Base-by-base conservation (phyloP, 2,888 invertebrate genomes). In the Drosophila neonasuta region DNA sequence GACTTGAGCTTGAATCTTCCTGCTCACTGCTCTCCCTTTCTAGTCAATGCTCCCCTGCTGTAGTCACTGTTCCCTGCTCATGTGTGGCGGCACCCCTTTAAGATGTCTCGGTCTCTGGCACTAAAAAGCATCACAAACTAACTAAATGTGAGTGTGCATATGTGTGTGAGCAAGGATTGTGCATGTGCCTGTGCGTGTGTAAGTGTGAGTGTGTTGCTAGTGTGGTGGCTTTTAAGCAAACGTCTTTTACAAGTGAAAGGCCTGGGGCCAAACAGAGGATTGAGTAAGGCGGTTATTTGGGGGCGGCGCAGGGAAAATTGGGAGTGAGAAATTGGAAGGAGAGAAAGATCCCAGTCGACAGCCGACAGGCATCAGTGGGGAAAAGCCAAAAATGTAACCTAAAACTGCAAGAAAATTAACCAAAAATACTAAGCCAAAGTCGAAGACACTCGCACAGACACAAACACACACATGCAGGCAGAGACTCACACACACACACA, bases 321-420 rank as follows among this genome's bases (percentile, higher is more conserved):
- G 11, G 34, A 34, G 13, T 34, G 17, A 11, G 44, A 11, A 9
- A n/a, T 49, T 8, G 20, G 44, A 32, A 17, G 20, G 20, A 41
- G 9, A 45, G 24, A 24, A 24, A 24, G 24, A 24, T 24, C 32
- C 20, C 45, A 52, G 56, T 46, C 50, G 73, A 60, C 77, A 57
- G 52, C 49, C 50, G 73, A 60, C 77, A 57, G 74, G 62, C 81
- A 69, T 71, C 79, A 78, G 84, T 69, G 44, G 61, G 79, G 79
- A 72, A 87, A 87, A 81, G 86, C 88, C 82, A 87, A 83, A 84
- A 83, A 85, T 85, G 86, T 88, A 88, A 88, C 83, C 88, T 73
- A 84, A 88, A 84, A 84, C 83, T 84, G 87, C 87, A 87, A 88
- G 88, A 84, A 88, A 84, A 84, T 84, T 84, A 84, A 88, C 83